phyloP scores from a whole-genome alignment of 2,113 vertebrate genomes.

The Tangachromis dhanisi region DNA sequence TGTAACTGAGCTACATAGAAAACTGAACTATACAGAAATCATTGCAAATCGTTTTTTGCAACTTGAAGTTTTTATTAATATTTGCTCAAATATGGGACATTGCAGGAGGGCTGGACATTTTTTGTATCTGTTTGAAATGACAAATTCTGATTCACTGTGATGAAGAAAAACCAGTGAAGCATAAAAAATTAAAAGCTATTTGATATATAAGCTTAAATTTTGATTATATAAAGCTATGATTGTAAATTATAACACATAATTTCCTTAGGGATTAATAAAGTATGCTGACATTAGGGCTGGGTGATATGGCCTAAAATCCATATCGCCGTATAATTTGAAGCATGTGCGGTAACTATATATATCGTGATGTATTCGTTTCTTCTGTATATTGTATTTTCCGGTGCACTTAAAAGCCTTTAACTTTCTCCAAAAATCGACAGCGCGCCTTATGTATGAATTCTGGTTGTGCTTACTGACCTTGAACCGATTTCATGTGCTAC shows the following conservation, averaged over 20 bases:
- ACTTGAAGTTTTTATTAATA: background rate
- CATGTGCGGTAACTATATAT: rapidly evolving
- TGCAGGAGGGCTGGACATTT: background rate
- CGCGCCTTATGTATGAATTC: background rate
- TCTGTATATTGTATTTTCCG: background rate
- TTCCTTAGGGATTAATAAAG: background rate
- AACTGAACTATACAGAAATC: background rate
- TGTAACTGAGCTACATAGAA: background rate
- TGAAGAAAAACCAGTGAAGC: background rate
- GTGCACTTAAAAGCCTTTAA: background rate
- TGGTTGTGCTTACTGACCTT: background rate
- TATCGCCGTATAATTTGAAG: background rate
- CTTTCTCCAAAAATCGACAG: rapidly evolving
- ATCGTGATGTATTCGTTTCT: background rate
- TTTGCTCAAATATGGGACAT: background rate
- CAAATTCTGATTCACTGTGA: background rate
- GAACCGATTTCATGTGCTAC: background rate
- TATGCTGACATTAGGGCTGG: background rate
- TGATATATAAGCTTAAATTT: background rate
- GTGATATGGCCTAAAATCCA: background rate
- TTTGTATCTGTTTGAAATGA: background rate
- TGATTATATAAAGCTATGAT: background rate
- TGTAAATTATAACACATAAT: background rate
- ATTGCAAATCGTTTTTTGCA: background rate
- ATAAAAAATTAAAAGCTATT: background rate